Conservation (phyloP, 2,797 vertebrate species). For the Takifugu ocellatus region DNA sequence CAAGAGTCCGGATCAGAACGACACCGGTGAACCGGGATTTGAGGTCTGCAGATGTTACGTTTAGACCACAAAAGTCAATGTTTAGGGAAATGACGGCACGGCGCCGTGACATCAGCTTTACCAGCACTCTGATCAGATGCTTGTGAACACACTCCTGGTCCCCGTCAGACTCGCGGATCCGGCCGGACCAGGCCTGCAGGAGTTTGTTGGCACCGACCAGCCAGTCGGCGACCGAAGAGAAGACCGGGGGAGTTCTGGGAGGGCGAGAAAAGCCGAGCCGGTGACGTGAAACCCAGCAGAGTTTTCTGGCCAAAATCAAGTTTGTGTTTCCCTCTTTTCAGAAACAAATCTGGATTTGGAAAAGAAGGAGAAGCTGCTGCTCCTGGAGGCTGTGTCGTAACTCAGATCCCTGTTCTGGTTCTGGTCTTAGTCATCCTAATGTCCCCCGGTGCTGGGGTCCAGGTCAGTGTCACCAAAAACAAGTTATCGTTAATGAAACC, state of each 20-base stretch:
- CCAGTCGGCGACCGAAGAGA: constrained; percentile 77
- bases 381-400: no score
- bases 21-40: no score
- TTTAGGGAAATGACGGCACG: no score
- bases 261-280: constrained; percentile 26
- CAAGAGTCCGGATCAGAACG: neutral
- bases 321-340: neutral
- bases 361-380: no score
- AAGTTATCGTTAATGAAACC: no score
- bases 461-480: no score
- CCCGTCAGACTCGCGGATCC: constrained; percentile 68
- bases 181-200: constrained; percentile 78
- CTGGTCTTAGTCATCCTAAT: no score
- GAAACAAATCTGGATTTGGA: neutral
- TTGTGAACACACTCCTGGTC: constrained; percentile 69
- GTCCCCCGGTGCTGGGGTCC: no score
- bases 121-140: constrained; percentile 80
- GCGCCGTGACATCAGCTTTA: constrained; percentile 43
- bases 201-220: constrained; percentile 74
- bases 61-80: no score
- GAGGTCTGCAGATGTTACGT: no score
- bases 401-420: no score
- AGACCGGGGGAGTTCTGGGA: constrained; percentile 82
- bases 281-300: constrained; percentile 25
- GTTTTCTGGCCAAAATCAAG: neutral